These are phyloP conservation scores for Catharus ustulatus DNA, from an alignment of 2,797 vertebrate genomes.

Conservation along the genomic window DNA sequence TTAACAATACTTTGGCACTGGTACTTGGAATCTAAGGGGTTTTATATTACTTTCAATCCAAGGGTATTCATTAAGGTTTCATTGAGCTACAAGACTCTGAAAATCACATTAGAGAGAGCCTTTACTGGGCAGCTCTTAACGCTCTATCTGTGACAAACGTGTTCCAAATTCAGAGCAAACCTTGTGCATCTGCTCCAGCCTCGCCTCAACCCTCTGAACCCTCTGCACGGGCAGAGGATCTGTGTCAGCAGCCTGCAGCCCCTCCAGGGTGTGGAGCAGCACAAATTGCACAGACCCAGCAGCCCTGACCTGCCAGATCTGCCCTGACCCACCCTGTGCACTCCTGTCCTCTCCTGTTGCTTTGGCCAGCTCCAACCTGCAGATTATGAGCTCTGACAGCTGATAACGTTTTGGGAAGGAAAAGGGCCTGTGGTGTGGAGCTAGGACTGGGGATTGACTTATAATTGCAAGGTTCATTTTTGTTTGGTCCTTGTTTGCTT, in stretches of 20 bases:
- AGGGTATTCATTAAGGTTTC: constrained; percentile 39
- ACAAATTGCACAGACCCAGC: no score
- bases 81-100: constrained; percentile 42
- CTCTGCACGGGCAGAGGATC: fast-evolving
- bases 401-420: not conserved
- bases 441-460: not conserved
- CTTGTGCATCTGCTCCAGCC: not conserved
- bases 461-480: not conserved
- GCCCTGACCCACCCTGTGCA: fast-evolving
- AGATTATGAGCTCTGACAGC: not conserved
- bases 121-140: constrained; percentile 3
- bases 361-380: not conserved
- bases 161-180: constrained; percentile 20
- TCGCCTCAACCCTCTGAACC: not conserved
- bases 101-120: constrained; percentile 23
- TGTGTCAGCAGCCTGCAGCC: not conserved
- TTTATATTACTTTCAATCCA: constrained; percentile 35
- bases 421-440: not conserved
- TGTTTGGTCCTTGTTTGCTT: not conserved
- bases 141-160: not conserved
- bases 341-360: not conserved
- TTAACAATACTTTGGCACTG: constrained; percentile 2
- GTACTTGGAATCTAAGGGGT: not conserved
- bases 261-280: not conserved
- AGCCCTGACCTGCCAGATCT: no score